Conservation (phyloP, 1,140 invertebrate species). For the Zaprionus taronus region DNA sequence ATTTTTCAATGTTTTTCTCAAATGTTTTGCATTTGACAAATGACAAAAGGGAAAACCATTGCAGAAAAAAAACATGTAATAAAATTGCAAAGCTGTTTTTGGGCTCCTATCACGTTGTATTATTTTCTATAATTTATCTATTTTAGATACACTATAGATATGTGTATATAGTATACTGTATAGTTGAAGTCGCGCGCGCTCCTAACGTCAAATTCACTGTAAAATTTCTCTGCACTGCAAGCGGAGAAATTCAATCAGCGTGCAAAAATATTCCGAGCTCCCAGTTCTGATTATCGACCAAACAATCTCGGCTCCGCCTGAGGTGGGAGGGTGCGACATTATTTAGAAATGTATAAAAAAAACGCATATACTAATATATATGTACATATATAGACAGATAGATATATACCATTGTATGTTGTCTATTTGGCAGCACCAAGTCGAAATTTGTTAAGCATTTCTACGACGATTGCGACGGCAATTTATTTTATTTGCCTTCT, state of each 20-base stretch:
- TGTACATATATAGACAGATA: conserved; percentile 17
- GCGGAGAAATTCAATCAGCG: conserved; percentile 48
- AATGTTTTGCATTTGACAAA: conserved; percentile 33
- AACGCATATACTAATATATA: conserved; percentile 10
- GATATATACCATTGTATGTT: conserved; percentile 8
- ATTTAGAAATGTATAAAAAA: conserved; percentile 42
- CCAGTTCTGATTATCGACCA: conserved; percentile 64
- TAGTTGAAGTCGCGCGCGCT: conserved; percentile 32
- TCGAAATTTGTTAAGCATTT: conserved; percentile 45
- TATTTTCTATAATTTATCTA: conserved; percentile 9
- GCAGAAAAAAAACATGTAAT: background rate
- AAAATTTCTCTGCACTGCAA: conserved; percentile 61
- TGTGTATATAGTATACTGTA: conserved; percentile 35
- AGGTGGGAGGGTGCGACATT: conserved; percentile 34
- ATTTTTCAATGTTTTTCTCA: conserved; percentile 3
- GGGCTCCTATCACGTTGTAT: conserved; percentile 1
- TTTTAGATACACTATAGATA: conserved; percentile 3
- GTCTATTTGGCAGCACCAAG: conserved; percentile 25
- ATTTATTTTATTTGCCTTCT: conserved; percentile 56
- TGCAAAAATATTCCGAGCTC: conserved; percentile 29
- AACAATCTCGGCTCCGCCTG: conserved; percentile 61
- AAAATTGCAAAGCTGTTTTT: conserved; percentile 42
- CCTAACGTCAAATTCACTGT: conserved; percentile 55
- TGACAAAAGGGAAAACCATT: conserved; percentile 15
- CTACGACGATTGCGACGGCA: conserved; percentile 32